Evolutionary conservation across 2,797 vertebrate genomes (phyloP), one percentile per base, ranked within the genome.

Genomic region (Sciurus carolinensis): DNA sequence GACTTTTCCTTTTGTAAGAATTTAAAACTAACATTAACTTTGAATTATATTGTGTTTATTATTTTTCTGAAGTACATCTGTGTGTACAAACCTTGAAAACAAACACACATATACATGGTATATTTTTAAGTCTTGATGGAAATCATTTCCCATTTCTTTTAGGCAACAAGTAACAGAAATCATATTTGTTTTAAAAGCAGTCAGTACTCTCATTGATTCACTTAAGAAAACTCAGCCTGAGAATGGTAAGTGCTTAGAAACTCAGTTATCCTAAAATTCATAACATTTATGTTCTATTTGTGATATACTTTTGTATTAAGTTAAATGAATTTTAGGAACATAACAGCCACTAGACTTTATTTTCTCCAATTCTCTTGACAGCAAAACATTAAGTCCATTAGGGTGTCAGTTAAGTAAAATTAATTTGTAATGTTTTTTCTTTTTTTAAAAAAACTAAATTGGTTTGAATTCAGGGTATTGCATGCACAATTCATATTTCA

Each of bases 111-210:
- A 89, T 26, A 73, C 3, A 12, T 91, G 39, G 26, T 67, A 88
- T 97, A 95, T 76, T 17, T 96, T 15, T 57, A 92, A 75, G 81
- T 98, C 87, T 81, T 96, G 30, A 98, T 84, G 85, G 36, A 96
- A 96, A 94, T 96, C 20, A 79, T 97, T 96, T 97, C 89, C 77
- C 33, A n/a, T 97, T 26, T 90, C 28, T 96, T 99, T 69, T 95
- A 99, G 99, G 99, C 99, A 99, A 98, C 99, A 99, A 98, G 99
- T 99, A 98, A 99, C 99, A 33, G 99, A 99, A 99, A 99, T 99
- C 94, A 99, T 99, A 98, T 99, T 99, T 98, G 99, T 99, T 97
- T 98, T 99, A 98, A 99, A 99, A 99, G 99, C 99, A 81, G 99
- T 99, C 98, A 99, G 99, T 98, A 99, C 99, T 97, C 99, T 99